Base-by-base conservation (phyloP, 2,113 vertebrate species). In the Corydoras sp. region DNA sequence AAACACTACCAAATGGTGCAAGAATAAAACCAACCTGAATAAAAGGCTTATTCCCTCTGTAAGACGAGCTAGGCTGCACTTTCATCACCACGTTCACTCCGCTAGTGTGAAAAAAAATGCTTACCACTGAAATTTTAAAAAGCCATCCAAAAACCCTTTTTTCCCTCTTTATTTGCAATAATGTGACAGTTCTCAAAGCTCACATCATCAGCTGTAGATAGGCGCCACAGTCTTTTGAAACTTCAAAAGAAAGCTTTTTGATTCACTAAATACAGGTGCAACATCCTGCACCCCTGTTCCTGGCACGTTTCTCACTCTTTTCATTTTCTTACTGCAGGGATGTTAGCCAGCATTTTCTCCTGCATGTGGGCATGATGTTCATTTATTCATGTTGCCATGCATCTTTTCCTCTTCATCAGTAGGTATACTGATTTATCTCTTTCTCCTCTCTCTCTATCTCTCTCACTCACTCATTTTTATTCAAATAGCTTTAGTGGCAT, bases 321-420 rank as follows among this genome's bases (percentile, higher is more conserved):
- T 12, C 18, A 24, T 32, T 62, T 63, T 54, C 62, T 15, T n/a
- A 60, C 68, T 64, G 73, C 73, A 72, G 64, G 59, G 60, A 59
- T 15, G 48, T 65, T 58, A 56, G 50, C 31, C 18, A 31, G 54
- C 62, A 49, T 32, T 56, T 65, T 15, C 35, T 18, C 51, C 54
- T 7, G n/a, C 31, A 65, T 58, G n/a, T 80, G 81, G 80, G 86
- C 81, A 81, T 82, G 80, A 79, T 76, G 79, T 75, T 81, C 73
- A 81, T 77, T 87, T 83, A 87, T 84, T 85, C 77, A 73, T 66
- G 48, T 62, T 75, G 59, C 60, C 58, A 62, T 72, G 65, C 63
- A 78, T 65, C 32, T 69, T 48, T 51, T 55, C 29, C 60, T 65
- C 14, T 68, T 68, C 31, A 32, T 64, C 66, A 64, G n/a, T 56